These are phyloP conservation scores for Nemurella pictetii DNA, from an alignment of 2,888 invertebrate species.

Conservation along the genomic window DNA sequence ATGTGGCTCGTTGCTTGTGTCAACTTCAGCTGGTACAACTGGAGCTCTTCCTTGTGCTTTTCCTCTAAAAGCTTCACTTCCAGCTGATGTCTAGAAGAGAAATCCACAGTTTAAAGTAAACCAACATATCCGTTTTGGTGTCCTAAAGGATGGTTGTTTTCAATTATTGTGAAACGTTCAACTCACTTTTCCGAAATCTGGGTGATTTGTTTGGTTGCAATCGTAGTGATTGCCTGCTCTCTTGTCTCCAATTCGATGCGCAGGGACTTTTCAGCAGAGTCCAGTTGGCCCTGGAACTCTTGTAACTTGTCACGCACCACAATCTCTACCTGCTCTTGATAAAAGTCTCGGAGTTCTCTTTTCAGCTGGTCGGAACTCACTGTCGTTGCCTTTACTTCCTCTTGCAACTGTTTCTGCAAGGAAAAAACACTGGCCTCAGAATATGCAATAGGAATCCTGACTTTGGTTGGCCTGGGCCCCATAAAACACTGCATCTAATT, in stretches of 20 bases:
- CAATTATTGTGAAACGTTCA: no score
- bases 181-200: slow-evolving; percentile 68
- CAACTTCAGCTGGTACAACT: slow-evolving; percentile 70
- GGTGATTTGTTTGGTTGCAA: slow-evolving; percentile 71
- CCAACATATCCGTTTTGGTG: background rate
- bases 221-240: slow-evolving; percentile 68
- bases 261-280: slow-evolving; percentile 66
- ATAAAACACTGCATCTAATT: no score
- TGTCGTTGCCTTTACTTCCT: slow-evolving; percentile 50
- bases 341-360: slow-evolving; percentile 69
- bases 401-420: slow-evolving; percentile 54
- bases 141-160: no score
- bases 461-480: no score
- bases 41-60: slow-evolving; percentile 77
- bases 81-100: slow-evolving; percentile 63
- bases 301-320: slow-evolving; percentile 74
- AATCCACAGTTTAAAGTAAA: background rate
- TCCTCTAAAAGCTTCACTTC: slow-evolving; percentile 78
- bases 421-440: slow-evolving; percentile 34
- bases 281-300: slow-evolving; percentile 76
- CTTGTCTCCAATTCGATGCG: slow-evolving; percentile 65
- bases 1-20: slow-evolving; percentile 70
- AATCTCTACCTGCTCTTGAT: slow-evolving; percentile 79
- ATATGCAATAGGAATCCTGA: no score
- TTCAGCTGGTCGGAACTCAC: slow-evolving; percentile 66